Base-by-base conservation (phyloP, 2,888 invertebrate species). In the Phaedon cochleariae region DNA sequence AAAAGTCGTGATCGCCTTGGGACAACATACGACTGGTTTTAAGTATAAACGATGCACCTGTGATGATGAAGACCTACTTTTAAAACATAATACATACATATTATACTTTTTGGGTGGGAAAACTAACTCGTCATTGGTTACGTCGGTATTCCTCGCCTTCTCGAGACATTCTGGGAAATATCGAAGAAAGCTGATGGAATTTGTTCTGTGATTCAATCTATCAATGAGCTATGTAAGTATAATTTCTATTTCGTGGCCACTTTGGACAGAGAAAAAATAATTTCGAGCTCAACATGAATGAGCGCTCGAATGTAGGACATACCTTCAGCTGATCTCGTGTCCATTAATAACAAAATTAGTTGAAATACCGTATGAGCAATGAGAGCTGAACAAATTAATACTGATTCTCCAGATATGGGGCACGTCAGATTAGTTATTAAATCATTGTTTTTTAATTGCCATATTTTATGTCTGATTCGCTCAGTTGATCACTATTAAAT, bases 311-410 rank as follows among this genome's bases (percentile, higher is more conserved):
- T n/a, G 31, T 59, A 48, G 20, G 26, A 55, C 46, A 46, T 29
- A 58, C 17, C 15, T 46, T 15, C 15, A 15, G 46, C 31, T 18
- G 7, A 57, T 57, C 45, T 12, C 26, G 17, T 26, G 26, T 26
- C 45, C 22, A 57, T 57, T 26, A 41, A 26, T 57, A 62, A 51
- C 52, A 55, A 68, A 63, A 60, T 55, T 68, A 65, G 59, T 34
- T 5, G 18, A 37, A 62, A 65, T 62, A 72, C 70, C 67, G 70
- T 70, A 67, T 57, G 62, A 62, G 58, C 57, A 62, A 69, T 57
- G 65, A 69, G 68, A 73, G 62, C 68, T 69, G 72, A 73, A 73
- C 70, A 68, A 72, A 69, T 72, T 73, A 64, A 59, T 67, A 51
- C 64, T 20, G 17, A 51, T 12, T 51, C 26, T 48, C 26, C n/a